A percentile compares a stretch with the other conserved stretches of the same genome.
These are phyloP conservation scores for Ptilorrhoa leucosticta DNA, from an alignment of 2,113 vertebrate species.

Conservation along the genomic window DNA sequence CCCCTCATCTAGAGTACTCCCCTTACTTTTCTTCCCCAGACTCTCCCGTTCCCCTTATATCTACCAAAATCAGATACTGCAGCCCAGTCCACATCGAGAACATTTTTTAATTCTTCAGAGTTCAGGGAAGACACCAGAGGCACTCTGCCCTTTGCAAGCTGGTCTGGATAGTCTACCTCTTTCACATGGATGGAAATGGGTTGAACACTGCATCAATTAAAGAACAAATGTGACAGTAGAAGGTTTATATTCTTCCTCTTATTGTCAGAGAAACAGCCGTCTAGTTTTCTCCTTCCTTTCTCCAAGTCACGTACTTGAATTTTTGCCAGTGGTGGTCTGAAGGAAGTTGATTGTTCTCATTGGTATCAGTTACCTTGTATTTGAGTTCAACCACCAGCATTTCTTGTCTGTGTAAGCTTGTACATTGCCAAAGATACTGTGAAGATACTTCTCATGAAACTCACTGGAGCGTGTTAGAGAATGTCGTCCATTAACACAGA, in stretches of 20 bases:
- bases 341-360: neutral
- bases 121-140: neutral
- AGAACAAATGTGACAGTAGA: neutral
- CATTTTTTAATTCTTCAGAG: neutral
- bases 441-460: neutral
- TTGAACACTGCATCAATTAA: neutral
- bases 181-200: neutral
- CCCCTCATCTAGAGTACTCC: neutral
- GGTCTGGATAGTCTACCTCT: neutral
- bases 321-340: neutral
- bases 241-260: neutral
- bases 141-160: neutral
- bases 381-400: neutral
- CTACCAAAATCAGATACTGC: neutral
- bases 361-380: neutral
- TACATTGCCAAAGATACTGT: neutral
- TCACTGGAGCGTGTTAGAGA: neutral
- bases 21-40: neutral
- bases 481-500: neutral
- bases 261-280: neutral
- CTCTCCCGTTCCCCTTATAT: neutral
- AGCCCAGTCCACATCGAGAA: neutral
- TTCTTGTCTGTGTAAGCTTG: neutral
- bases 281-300: neutral
- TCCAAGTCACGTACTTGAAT: neutral